phyloP scores from a whole-genome alignment of 2,797 vertebrate genomes.

The Lacerta viridis region DNA sequence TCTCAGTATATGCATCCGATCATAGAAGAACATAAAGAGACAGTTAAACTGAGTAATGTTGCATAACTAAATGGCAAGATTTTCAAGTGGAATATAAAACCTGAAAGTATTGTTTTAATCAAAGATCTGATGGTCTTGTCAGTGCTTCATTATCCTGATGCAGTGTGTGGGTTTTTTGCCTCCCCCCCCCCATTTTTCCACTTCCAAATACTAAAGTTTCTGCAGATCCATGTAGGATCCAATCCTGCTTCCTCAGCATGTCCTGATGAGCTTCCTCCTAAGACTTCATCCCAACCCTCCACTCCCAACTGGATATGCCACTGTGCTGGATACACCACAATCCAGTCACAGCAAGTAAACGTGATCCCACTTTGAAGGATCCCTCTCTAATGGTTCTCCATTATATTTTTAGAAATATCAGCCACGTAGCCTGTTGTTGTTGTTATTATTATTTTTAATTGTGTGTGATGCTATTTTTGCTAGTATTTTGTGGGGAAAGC shows the following conservation, averaged over 20 bases:
- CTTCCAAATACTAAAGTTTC: conserved; percentile 9
- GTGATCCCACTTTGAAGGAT: background rate
- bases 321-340: background rate
- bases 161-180: conserved; percentile 37
- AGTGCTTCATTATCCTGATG: conserved; percentile 39
- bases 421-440: too few relatives aligned
- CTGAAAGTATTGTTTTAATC: conserved; percentile 72
- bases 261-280: background rate
- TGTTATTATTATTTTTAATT: too few relatives aligned
- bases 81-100: conserved; percentile 54
- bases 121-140: conserved; percentile 52
- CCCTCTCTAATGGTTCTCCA: too few relatives aligned
- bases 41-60: conserved; percentile 71
- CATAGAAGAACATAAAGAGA: conserved; percentile 59
- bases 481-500: too few relatives aligned
- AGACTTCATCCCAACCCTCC: background rate
- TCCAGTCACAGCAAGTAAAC: background rate
- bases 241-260: conserved; percentile 28
- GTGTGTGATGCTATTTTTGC: too few relatives aligned
- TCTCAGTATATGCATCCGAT: conserved; percentile 56
- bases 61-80: conserved; percentile 62
- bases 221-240: conserved; percentile 34
- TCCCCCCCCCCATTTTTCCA: background rate
- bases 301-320: too few relatives aligned
- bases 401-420: too few relatives aligned